These are phyloP conservation scores for Hemaris fuciformis DNA, from an alignment of 2,888 invertebrate genomes.

Conservation along the genomic window DNA sequence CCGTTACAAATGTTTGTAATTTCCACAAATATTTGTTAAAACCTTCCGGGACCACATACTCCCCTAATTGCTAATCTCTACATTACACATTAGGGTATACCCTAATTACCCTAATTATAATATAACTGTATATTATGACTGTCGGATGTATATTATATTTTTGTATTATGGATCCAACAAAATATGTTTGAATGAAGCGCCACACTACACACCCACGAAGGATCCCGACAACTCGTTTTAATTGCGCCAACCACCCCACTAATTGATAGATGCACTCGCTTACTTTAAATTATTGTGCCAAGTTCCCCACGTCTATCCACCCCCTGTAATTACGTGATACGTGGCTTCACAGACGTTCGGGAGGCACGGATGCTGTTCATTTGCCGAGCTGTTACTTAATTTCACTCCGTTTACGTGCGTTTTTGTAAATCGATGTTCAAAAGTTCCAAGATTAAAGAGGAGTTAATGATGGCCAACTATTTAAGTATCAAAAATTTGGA, in stretches of 20 bases:
- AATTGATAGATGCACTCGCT: conserved; percentile 31
- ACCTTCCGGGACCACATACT: too few relatives aligned
- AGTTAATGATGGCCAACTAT: too few relatives aligned
- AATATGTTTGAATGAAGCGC: neutral
- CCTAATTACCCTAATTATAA: too few relatives aligned
- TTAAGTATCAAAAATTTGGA: too few relatives aligned
- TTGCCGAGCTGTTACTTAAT: neutral
- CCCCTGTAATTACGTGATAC: conserved; percentile 23
- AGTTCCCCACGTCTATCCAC: conserved; percentile 24
- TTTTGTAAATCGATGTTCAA: neutral
- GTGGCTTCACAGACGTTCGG: neutral
- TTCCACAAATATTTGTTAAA: too few relatives aligned
- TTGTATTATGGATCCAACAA: too few relatives aligned
- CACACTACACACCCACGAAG: conserved; percentile 12
- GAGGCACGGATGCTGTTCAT: conserved; percentile 5
- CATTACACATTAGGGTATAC: too few relatives aligned
- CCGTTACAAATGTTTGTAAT: too few relatives aligned
- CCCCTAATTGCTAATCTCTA: too few relatives aligned
- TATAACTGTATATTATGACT: too few relatives aligned
- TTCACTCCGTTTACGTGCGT: neutral
- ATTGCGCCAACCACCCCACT: conserved; percentile 22
- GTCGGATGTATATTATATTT: too few relatives aligned
- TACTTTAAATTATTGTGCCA: conserved; percentile 43
- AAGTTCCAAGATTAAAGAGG: neutral
- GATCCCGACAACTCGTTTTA: conserved; percentile 20